phyloP scores from a whole-genome alignment of 1,140 invertebrate species.

The Propsilocerus akamusi region DNA sequence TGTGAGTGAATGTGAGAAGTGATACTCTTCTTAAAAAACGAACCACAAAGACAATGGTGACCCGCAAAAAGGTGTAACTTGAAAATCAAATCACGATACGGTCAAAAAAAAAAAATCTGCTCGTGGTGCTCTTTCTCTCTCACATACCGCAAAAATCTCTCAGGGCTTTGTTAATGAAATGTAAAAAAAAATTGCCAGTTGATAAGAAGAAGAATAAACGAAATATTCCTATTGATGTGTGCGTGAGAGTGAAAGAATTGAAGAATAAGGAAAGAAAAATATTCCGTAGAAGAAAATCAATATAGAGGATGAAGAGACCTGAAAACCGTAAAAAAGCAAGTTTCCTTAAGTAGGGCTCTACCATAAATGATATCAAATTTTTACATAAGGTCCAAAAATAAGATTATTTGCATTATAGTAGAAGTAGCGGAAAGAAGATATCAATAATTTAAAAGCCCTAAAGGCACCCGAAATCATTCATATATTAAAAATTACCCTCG shows the following conservation, averaged over 20 bases:
- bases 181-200: not conserved
- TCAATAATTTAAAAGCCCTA: too few species aligned
- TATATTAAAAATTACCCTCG: too few species aligned
- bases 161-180: not conserved
- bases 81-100: not conserved
- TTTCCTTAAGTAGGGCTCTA: not conserved
- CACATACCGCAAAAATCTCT: not conserved
- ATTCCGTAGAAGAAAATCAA: constrained; percentile 1
- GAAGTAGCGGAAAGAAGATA: too few species aligned
- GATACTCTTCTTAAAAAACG: not conserved
- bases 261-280: not conserved
- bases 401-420: not conserved
- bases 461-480: too few species aligned
- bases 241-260: not conserved
- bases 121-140: too few species aligned
- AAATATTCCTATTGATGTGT: not conserved
- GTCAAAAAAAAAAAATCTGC: not conserved
- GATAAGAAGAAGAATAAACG: constrained; percentile 1
- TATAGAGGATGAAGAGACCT: not conserved
- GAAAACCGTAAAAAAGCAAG: not conserved
- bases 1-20: not conserved
- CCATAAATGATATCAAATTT: not conserved
- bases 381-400: not conserved
- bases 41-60: too few species aligned
- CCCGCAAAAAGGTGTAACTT: too few species aligned